These are phyloP conservation scores for Acipenser ruthenus DNA, from an alignment of 2,797 vertebrate genomes.

Conservation along the genomic window DNA sequence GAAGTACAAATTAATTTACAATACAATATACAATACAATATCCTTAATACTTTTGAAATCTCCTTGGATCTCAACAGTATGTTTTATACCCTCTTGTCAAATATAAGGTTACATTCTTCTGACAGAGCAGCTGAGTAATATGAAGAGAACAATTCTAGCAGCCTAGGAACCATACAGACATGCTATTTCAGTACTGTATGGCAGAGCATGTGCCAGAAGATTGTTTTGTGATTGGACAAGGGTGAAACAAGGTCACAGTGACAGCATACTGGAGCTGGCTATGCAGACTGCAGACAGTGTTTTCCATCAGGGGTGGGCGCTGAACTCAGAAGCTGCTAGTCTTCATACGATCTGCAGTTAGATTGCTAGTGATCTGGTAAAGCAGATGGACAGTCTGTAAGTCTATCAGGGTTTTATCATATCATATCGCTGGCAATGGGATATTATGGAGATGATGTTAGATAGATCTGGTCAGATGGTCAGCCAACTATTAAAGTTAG, in stretches of 20 bases:
- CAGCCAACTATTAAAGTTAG: no score
- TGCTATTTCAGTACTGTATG: conserved; percentile 52
- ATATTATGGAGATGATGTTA: no score
- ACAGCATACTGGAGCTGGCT: conserved; percentile 39
- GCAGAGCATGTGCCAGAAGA: conserved; percentile 44
- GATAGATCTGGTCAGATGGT: no score
- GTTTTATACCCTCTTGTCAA: background rate
- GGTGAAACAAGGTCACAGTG: conserved; percentile 54
- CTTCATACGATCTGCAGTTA: no score
- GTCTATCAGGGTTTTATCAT: no score
- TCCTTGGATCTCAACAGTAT: background rate
- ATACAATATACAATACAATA: no score
- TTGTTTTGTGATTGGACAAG: conserved; percentile 41
- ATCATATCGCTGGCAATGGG: no score
- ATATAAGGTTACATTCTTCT: background rate
- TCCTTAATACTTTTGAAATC: background rate
- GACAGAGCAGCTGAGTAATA: conserved; percentile 44
- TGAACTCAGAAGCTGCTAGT: background rate
- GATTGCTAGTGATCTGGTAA: no score
- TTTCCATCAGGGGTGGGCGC: conserved; percentile 12
- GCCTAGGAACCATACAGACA: conserved; percentile 36
- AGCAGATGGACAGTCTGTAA: no score
- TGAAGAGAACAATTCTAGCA: conserved; percentile 20
- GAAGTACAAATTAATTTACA: no score
- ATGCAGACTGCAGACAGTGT: conserved; percentile 44